Percentiles rank a stretch among this genome's conserved stretches.
These are phyloP conservation scores for Metalampra italica DNA, from an alignment of 2,888 invertebrate genomes.

Conservation along the genomic window DNA sequence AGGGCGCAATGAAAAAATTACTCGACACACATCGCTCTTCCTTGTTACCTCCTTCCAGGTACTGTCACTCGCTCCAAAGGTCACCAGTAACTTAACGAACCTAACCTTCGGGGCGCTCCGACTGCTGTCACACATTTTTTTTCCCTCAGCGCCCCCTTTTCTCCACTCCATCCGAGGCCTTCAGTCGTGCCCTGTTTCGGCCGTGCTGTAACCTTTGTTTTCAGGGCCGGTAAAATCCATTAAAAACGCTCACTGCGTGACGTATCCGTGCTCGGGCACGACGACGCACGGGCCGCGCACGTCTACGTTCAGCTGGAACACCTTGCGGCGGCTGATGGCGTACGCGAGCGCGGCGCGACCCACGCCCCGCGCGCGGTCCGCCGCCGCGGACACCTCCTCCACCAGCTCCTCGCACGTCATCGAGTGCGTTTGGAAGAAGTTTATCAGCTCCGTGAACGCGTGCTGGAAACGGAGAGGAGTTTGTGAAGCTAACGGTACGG, in stretches of 20 bases:
- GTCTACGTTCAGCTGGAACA: slow-evolving; percentile 84
- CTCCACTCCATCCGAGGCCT: too few relatives aligned
- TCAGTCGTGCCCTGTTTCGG: too few relatives aligned
- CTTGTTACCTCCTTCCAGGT: too few relatives aligned
- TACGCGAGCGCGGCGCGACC: slow-evolving; percentile 70
- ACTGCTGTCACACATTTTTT: too few relatives aligned
- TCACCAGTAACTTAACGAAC: too few relatives aligned
- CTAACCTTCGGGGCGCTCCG: too few relatives aligned
- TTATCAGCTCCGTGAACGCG: slow-evolving; percentile 83
- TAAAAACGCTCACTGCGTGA: slow-evolving; percentile 82
- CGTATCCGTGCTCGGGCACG: slow-evolving; percentile 85
- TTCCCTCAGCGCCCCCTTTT: too few relatives aligned
- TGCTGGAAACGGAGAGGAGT: slow-evolving; percentile 70
- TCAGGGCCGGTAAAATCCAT: too few relatives aligned
- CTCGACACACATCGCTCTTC: too few relatives aligned
- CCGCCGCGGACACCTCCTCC: slow-evolving; percentile 34
- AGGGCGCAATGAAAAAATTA: too few relatives aligned
- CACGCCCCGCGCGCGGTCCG: slow-evolving; percentile 48
- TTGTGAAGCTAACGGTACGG: background rate
- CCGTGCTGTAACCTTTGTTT: too few relatives aligned
- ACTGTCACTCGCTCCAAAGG: too few relatives aligned
- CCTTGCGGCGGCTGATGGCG: slow-evolving; percentile 72
- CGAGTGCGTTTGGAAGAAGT: slow-evolving; percentile 81
- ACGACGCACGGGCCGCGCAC: slow-evolving; percentile 87
- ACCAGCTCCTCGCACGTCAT: slow-evolving; percentile 63